Percentiles rank a stretch among this genome's conserved stretches.
Conservation (phyloP, 2,797 vertebrate species). For the Bradypodion ventrale region DNA sequence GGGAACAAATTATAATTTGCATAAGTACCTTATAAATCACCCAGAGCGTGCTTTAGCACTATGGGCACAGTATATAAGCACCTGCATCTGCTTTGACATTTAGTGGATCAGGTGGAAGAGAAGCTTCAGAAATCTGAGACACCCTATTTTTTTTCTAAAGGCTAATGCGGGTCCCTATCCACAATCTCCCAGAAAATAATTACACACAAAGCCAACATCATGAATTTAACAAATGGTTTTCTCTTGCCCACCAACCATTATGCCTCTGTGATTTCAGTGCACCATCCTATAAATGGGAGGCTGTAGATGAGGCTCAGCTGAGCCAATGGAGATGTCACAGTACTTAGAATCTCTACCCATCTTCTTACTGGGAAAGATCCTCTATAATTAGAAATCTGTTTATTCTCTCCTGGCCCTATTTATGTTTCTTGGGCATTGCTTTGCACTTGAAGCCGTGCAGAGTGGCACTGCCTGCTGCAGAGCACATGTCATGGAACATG, state of each 20-base stretch:
- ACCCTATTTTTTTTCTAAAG: not conserved
- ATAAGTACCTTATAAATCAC: no score
- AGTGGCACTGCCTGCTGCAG: not conserved
- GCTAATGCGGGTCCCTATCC: not conserved
- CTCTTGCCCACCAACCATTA: not conserved
- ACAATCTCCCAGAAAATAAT: not conserved
- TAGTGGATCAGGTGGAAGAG: no score
- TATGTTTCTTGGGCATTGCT: constrained; percentile 16
- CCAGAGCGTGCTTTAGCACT: no score
- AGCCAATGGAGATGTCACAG: not conserved
- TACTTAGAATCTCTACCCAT: not conserved
- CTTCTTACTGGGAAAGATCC: constrained; percentile 5
- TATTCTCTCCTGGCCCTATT: constrained; percentile 22
- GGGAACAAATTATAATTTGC: no score
- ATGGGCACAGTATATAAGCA: no score
- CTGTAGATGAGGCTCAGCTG: not conserved
- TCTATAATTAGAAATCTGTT: constrained; percentile 31
- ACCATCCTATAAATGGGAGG: not conserved
- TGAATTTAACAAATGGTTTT: not conserved
- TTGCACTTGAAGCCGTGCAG: not conserved
- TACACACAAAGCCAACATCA: not conserved
- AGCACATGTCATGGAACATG: constrained; percentile 18
- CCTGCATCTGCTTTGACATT: no score
- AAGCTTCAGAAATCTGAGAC: not conserved
- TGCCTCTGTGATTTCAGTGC: not conserved